Percentiles rank a stretch among this genome's conserved stretches.
These are phyloP conservation scores for Strix uralensis DNA, from an alignment of 2,113 vertebrate genomes.

Conservation along the genomic window DNA sequence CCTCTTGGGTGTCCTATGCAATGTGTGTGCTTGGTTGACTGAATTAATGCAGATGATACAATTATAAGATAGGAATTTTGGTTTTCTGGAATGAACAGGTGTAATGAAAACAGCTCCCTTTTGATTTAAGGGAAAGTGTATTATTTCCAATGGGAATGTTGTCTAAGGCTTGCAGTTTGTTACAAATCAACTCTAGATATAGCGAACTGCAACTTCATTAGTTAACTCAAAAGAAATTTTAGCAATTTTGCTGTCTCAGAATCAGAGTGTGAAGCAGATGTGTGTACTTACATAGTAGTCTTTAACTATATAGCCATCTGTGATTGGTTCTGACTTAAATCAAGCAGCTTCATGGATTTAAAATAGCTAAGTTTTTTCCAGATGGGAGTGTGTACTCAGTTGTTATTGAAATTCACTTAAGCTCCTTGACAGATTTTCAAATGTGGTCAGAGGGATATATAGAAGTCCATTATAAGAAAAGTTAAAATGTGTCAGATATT, in stretches of 20 bases:
- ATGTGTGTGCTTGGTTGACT: conserved; percentile 68
- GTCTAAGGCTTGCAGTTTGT: conserved; percentile 66
- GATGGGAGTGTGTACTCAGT: neutral
- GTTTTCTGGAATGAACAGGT: conserved; percentile 71
- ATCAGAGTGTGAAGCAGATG: conserved; percentile 60
- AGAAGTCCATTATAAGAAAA: conserved; percentile 67
- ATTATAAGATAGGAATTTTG: conserved; percentile 56
- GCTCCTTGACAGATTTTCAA: conserved; percentile 50
- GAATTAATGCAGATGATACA: conserved; percentile 63
- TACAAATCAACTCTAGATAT: conserved; percentile 64
- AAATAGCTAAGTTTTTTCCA: conserved; percentile 68
- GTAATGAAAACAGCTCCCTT: conserved; percentile 72
- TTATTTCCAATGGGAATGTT: conserved; percentile 29
- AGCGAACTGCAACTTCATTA: conserved; percentile 8
- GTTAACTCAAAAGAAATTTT: conserved; percentile 58
- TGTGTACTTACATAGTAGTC: neutral
- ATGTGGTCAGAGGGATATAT: conserved; percentile 32
- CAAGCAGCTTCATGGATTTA: conserved; percentile 50
- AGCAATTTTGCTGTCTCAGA: conserved; percentile 64
- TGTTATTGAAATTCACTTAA: conserved; percentile 67
- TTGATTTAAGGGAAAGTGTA: conserved; percentile 46
- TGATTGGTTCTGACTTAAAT: conserved; percentile 69
- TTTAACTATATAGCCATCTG: neutral
- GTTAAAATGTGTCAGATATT: conserved; percentile 73
- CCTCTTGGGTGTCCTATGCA: conserved; percentile 79